Base-by-base conservation (phyloP, 2,797 vertebrate species). In the Chelon labrosus region DNA sequence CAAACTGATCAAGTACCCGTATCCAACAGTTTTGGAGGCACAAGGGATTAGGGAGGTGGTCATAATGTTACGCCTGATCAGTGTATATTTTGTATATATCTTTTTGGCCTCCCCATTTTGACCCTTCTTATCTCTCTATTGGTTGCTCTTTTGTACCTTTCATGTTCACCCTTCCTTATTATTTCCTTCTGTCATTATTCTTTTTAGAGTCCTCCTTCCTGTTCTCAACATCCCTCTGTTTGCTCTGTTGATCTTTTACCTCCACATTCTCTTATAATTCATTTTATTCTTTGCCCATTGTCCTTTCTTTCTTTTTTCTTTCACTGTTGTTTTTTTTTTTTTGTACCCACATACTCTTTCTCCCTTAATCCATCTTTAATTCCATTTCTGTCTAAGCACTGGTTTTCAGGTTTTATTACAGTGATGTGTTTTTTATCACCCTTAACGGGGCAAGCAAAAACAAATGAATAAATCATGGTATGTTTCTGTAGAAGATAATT, bases 401-500 rank as follows among this genome's bases (percentile, higher is more conserved):
- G 13, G 7, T 25, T 47, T 52, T 65, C n/a, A 65, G 19, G 25
- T 69, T 52, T 64, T 35, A 49, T 66, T 20, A 50, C 1, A 16
- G 3, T 25, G 8, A 44, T 7, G 49, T 46, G 41, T 1, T 35
- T 51, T 68, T 51, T 19, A 52, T 82, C 59, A 58, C 6, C 5
- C 8, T 56, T 50, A 79, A 60, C 44, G 51, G 10, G 27, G 52
- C 20, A 66, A 38, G 25, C 0, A 14, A 57, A 77, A 71, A 63
- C 39, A 59, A 64, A 74, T 46, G 58, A 65, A 72, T 56, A 68
- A 47, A 44, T 12, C 7, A 3, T 19, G 25, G n/a, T 37, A 39
- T 25, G 12, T 64, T 73, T 60, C 52, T 67, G 31, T 62, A 75
- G 42, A 31, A 14, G 53, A 74, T 47, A 55, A 73, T 65, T 55